Conservation (phyloP, 2,797 vertebrate species). For the Pelobates cultripes region DNA sequence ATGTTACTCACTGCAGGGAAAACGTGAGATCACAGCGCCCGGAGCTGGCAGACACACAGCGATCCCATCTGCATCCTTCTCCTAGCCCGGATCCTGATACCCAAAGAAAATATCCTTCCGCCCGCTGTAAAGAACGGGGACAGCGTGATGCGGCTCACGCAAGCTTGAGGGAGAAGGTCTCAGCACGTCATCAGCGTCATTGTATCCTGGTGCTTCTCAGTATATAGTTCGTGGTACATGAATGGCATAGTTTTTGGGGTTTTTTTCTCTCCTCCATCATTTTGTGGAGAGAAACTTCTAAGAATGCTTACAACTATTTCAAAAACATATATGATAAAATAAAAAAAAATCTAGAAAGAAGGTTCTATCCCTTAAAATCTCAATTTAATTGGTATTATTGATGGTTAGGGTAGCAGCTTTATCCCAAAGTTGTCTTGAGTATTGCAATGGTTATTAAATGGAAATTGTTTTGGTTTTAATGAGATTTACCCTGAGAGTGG, state of each 20-base stretch:
- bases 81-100: slow-evolving; percentile 33
- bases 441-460: too few relatives aligned
- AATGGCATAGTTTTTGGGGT: too few relatives aligned
- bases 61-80: slow-evolving; percentile 48
- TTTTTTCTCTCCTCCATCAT: too few relatives aligned
- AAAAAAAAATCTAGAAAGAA: too few relatives aligned
- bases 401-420: too few relatives aligned
- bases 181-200: slow-evolving; percentile 28
- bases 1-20: slow-evolving; percentile 24
- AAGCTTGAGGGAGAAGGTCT: slow-evolving; percentile 4
- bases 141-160: slow-evolving; percentile 26
- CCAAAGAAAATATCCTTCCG: slow-evolving; percentile 23
- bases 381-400: too few relatives aligned
- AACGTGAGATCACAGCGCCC: slow-evolving; percentile 9
- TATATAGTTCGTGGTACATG: slow-evolving; percentile 1
- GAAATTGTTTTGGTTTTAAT: too few relatives aligned
- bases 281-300: not conserved
- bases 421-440: too few relatives aligned
- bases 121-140: not conserved
- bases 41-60: slow-evolving; percentile 13
- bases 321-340: too few relatives aligned
- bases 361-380: too few relatives aligned
- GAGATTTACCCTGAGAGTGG: too few relatives aligned
- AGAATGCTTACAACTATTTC: too few relatives aligned
- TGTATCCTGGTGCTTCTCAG: not conserved